Percentiles rank a stretch among this genome's conserved stretches.
Conservation (phyloP, 1,140 invertebrate genomes). For the Akabosia matsudoensis region DNA sequence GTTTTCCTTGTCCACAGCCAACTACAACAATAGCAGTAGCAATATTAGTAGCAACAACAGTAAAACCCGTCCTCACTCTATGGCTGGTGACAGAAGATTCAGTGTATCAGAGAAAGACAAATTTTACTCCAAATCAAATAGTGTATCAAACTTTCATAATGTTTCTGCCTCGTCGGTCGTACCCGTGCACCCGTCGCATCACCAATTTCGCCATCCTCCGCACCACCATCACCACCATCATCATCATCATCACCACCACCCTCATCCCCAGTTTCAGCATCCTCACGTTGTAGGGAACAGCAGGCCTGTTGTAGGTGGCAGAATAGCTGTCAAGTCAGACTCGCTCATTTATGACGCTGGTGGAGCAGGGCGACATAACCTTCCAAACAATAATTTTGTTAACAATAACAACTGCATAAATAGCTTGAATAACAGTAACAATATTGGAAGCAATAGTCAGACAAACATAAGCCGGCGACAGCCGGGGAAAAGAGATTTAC, state of each 20-base stretch:
- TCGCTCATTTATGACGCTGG: neutral
- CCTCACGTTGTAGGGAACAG: slow-evolving; percentile 7
- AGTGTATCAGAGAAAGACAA: slow-evolving; percentile 13
- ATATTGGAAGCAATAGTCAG: neutral
- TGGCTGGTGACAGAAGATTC: slow-evolving; percentile 15
- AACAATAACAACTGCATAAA: neutral
- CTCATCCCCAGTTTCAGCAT: neutral
- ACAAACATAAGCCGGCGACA: neutral
- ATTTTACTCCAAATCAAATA: slow-evolving; percentile 28
- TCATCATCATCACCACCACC: neutral
- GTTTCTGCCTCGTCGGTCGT: slow-evolving; percentile 2
- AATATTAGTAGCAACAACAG: neutral
- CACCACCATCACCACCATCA: neutral
- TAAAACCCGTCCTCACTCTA: neutral
- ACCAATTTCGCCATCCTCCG: neutral
- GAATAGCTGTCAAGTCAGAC: neutral
- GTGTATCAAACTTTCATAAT: slow-evolving; percentile 33
- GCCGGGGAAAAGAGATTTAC: neutral
- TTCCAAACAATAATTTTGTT: slow-evolving; percentile 1
- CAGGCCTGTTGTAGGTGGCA: slow-evolving; percentile 5
- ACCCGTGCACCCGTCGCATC: neutral
- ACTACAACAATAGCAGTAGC: slow-evolving; percentile 11
- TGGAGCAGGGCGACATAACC: neutral
- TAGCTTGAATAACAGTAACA: neutral
- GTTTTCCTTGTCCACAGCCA: neutral